Percentiles rank a stretch among this genome's conserved stretches.
Evolutionary conservation across 2,888 invertebrate genomes (phyloP).

Genomic region (Papilio demoleus): DNA sequence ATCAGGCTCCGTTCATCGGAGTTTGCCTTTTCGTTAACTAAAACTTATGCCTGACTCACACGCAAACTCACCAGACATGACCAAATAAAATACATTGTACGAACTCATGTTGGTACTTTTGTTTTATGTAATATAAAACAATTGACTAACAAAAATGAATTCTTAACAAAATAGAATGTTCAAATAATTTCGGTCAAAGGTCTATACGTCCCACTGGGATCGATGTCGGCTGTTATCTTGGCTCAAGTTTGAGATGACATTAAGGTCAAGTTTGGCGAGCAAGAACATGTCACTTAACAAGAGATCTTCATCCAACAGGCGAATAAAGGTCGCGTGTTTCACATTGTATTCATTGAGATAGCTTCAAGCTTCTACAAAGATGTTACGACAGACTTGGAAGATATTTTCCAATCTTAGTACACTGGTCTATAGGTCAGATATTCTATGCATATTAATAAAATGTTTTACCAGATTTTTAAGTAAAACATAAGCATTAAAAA

Average conservation of each 20-base stretch:
- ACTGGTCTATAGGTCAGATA: too few species aligned
- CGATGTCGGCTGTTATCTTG: slow-evolving; percentile 76
- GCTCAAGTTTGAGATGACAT: slow-evolving; percentile 75
- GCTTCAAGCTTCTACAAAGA: background rate
- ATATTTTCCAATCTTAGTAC: background rate
- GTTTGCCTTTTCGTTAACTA: slow-evolving; percentile 53
- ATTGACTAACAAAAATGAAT: background rate
- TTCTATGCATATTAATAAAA: too few species aligned
- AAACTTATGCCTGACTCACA: slow-evolving; percentile 47
- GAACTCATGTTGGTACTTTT: background rate
- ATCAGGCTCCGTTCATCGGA: slow-evolving; percentile 50
- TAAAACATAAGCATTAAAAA: too few species aligned
- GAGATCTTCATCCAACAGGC: slow-evolving; percentile 48
- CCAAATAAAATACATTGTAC: background rate
- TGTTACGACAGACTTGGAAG: background rate
- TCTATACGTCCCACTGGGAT: slow-evolving; percentile 69
- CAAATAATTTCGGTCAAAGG: slow-evolving; percentile 51
- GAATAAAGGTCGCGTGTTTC: slow-evolving; percentile 15
- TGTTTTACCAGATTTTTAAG: too few species aligned
- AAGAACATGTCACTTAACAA: slow-evolving; percentile 58
- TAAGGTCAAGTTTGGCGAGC: slow-evolving; percentile 77
- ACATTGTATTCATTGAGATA: slow-evolving; percentile 3
- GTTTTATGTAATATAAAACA: background rate
- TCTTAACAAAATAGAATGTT: slow-evolving; percentile 46
- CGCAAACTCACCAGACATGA: slow-evolving; percentile 34